Percentiles rank a stretch among this genome's conserved stretches.
phyloP scores from a whole-genome alignment of 2,888 invertebrate species.

The Lithophane socia region DNA sequence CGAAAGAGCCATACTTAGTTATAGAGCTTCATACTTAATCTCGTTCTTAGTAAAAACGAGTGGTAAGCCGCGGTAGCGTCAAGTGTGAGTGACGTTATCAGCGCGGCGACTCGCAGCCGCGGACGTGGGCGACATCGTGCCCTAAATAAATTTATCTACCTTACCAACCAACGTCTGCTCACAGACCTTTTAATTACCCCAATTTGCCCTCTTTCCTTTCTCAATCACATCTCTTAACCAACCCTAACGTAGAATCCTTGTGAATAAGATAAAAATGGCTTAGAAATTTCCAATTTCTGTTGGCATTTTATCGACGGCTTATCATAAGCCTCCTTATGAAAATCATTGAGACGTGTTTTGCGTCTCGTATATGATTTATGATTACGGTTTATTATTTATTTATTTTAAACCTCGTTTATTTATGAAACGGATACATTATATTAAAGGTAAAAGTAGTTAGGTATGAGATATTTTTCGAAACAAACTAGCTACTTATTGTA shows the following conservation, averaged over 20 bases:
- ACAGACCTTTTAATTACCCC: constrained; percentile 81
- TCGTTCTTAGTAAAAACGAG: constrained; percentile 74
- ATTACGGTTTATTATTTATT: constrained; percentile 31
- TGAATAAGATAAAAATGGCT: constrained; percentile 54
- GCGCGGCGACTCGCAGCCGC: constrained; percentile 72
- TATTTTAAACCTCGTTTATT: constrained; percentile 34
- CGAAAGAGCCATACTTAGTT: constrained; percentile 66
- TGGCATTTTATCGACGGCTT: constrained; percentile 58
- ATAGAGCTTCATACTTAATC: constrained; percentile 76
- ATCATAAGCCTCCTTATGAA: constrained; percentile 58
- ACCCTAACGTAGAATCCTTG: constrained; percentile 44
- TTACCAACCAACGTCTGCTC: constrained; percentile 75
- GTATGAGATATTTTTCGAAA: neutral
- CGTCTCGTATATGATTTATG: constrained; percentile 39
- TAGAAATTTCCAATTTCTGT: constrained; percentile 52
- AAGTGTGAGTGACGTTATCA: constrained; percentile 87
- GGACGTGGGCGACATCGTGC: constrained; percentile 68
- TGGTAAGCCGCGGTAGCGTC: constrained; percentile 76
- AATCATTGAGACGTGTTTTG: constrained; percentile 52
- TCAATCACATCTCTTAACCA: constrained; percentile 53
- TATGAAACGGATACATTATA: constrained; percentile 9
- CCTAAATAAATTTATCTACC: constrained; percentile 80
- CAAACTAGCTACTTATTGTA: no score
- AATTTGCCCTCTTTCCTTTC: constrained; percentile 69
- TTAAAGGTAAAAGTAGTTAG: neutral